phyloP scores from a whole-genome alignment of 2,113 vertebrate genomes.

The Cyphomyrus plagiostoma region DNA sequence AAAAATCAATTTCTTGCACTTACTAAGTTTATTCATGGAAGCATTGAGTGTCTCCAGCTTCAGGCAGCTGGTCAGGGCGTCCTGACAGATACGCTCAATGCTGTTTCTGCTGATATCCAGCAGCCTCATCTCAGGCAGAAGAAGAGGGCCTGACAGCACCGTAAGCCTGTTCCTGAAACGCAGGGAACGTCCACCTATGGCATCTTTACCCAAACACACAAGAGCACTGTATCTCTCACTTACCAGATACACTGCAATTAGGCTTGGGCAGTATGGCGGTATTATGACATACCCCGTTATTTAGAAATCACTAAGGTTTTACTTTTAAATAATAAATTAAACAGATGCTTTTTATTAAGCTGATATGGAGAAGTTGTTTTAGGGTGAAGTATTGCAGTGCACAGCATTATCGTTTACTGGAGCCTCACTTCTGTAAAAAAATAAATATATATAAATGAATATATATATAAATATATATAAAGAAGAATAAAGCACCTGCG shows the following conservation, averaged over 20 bases:
- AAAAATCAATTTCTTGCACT: constrained; percentile 41
- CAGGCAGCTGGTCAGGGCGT: constrained; percentile 68
- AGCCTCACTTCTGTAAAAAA: neutral
- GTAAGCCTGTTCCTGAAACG: constrained; percentile 72
- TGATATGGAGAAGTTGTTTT: neutral
- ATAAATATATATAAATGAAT: neutral
- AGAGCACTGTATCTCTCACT: neutral
- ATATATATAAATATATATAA: no score
- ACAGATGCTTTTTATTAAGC: neutral
- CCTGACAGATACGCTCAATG: constrained; percentile 60
- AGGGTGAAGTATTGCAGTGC: neutral
- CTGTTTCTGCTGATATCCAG: constrained; percentile 84
- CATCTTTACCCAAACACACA: neutral
- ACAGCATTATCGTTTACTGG: neutral
- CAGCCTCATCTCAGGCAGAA: constrained; percentile 73
- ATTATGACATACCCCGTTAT: neutral
- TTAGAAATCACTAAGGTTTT: neutral
- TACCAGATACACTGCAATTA: neutral
- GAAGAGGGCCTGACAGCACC: constrained; percentile 55
- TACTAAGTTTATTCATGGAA: constrained; percentile 77
- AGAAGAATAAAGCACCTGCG: neutral
- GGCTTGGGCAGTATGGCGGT: neutral
- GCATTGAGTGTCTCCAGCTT: constrained; percentile 79
- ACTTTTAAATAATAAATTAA: neutral
- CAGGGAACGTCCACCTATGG: neutral